phyloP scores from a whole-genome alignment of 2,113 vertebrate species.

The Martes martes region DNA sequence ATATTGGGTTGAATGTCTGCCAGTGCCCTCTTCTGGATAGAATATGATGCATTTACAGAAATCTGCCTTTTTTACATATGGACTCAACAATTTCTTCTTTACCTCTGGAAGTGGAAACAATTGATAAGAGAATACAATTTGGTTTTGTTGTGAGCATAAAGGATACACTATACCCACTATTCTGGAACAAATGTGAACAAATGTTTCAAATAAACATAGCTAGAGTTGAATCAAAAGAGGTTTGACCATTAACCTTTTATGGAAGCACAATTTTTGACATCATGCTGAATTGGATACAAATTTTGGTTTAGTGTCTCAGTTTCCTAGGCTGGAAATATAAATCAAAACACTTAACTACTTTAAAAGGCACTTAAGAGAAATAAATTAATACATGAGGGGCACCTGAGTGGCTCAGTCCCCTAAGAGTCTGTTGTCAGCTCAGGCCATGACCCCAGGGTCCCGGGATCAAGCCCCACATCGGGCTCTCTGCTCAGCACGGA shows the following conservation, averaged over 20 bases:
- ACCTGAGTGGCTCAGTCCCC: background rate
- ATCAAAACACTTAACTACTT: background rate
- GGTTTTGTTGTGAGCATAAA: background rate
- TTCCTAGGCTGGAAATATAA: background rate
- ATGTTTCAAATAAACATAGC: background rate
- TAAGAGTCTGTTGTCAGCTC: background rate
- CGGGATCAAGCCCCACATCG: background rate
- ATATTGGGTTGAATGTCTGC: background rate
- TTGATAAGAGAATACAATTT: background rate
- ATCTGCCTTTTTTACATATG: background rate
- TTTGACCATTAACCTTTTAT: background rate
- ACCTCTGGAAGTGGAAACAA: background rate
- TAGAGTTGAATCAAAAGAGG: background rate
- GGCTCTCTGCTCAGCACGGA: too few relatives aligned
- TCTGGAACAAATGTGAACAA: background rate
- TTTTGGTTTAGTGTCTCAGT: background rate
- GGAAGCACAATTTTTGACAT: background rate
- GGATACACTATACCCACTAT: background rate
- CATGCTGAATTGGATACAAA: background rate
- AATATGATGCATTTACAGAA: background rate
- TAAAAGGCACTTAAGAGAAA: background rate
- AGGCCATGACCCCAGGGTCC: background rate
- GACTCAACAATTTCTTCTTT: background rate
- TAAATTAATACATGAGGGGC: too few relatives aligned
- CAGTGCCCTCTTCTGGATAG: conserved; percentile 56